Conservation (phyloP, 2,888 invertebrate species). For the Diogma glabrata region DNA sequence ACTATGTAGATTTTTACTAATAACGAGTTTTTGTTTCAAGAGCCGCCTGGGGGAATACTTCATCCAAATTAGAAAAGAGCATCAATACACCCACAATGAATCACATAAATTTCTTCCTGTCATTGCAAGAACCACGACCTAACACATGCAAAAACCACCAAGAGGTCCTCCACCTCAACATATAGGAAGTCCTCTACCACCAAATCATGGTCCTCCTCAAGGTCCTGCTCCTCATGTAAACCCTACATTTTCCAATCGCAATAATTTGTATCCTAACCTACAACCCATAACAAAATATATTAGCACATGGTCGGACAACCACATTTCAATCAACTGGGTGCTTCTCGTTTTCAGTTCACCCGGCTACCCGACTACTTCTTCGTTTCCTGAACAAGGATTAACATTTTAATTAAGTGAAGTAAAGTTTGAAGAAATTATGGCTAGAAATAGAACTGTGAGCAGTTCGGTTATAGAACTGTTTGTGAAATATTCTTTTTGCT, state of each 20-base stretch:
- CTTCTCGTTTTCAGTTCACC: slow-evolving; percentile 48
- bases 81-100: slow-evolving; percentile 57
- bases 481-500: background rate
- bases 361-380: slow-evolving; percentile 30
- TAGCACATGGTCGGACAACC: slow-evolving; percentile 53
- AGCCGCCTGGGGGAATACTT: slow-evolving; percentile 40
- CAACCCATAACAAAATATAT: slow-evolving; percentile 36
- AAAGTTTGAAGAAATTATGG: slow-evolving; percentile 98
- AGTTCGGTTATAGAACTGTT: slow-evolving; percentile 82
- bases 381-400: slow-evolving; percentile 36
- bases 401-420: slow-evolving; percentile 69
- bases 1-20: background rate
- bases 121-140: slow-evolving; percentile 55
- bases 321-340: slow-evolving; percentile 54
- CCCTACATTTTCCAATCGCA: slow-evolving; percentile 89
- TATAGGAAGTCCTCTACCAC: slow-evolving; percentile 38
- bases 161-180: slow-evolving; percentile 47
- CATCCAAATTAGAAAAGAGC: slow-evolving; percentile 64
- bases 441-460: slow-evolving; percentile 91
- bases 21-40: slow-evolving; percentile 28
- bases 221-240: slow-evolving; percentile 88
- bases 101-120: slow-evolving; percentile 43
- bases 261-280: slow-evolving; percentile 39
- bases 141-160: slow-evolving; percentile 53
- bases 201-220: slow-evolving; percentile 40